Conservation (phyloP, 92 coral and sea anemone species). For the Phenganax subtilis region DNA sequence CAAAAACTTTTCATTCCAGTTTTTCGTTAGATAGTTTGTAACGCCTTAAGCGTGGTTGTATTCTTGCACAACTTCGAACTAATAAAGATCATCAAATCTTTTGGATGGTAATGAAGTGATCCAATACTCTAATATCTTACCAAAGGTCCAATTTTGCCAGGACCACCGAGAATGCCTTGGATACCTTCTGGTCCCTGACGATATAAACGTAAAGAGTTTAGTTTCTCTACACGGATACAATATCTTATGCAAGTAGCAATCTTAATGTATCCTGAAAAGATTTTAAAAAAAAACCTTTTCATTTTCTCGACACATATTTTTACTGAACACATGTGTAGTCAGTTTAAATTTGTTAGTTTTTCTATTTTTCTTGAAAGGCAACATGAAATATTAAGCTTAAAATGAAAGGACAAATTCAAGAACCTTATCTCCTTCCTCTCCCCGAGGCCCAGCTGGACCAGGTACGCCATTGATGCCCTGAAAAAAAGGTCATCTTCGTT, state of each 20-base stretch:
- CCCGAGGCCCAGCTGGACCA: slow-evolving; percentile 73
- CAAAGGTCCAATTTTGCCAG: slow-evolving; percentile 15
- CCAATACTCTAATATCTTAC: background rate
- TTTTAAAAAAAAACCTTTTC: too few species aligned
- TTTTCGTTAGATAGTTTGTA: too few species aligned
- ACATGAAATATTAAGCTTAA: background rate
- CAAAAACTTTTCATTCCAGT: too few species aligned
- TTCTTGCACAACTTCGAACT: too few species aligned
- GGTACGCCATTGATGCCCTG: slow-evolving; percentile 38
- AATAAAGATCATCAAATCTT: too few species aligned
- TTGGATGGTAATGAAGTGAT: background rate
- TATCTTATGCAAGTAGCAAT: background rate
- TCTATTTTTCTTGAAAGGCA: background rate
- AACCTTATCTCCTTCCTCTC: slow-evolving; percentile 54
- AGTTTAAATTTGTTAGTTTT: too few species aligned
- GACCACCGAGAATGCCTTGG: slow-evolving; percentile 61
- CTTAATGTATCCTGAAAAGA: too few species aligned
- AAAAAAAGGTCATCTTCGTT: background rate
- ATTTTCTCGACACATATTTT: too few species aligned
- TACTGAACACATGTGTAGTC: too few species aligned
- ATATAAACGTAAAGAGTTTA: background rate
- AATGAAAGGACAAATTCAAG: background rate
- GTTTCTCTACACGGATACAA: background rate
- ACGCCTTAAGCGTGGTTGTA: too few species aligned
- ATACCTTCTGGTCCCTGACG: slow-evolving; percentile 36